phyloP scores from a whole-genome alignment of 1,140 invertebrate species.

The Mamestra configurata region DNA sequence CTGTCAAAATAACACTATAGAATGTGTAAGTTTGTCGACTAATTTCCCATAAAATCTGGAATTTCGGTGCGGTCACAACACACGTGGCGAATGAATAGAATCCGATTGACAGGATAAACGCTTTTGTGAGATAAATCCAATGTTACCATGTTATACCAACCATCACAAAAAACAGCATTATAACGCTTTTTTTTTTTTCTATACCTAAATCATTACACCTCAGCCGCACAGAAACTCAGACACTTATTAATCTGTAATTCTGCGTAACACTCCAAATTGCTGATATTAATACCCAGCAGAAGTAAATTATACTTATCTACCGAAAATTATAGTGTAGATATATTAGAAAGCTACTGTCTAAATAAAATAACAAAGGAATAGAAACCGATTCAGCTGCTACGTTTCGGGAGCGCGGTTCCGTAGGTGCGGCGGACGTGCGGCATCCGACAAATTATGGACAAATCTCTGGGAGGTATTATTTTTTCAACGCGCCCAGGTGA shows the following conservation, averaged over 20 bases:
- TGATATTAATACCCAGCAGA: constrained; percentile 47
- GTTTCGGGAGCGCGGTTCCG: constrained; percentile 53
- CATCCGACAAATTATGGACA: constrained; percentile 85
- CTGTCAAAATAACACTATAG: constrained; percentile 78
- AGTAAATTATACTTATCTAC: constrained; percentile 54
- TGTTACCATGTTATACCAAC: constrained; percentile 18
- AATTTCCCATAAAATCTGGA: constrained; percentile 73
- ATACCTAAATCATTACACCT: constrained; percentile 3
- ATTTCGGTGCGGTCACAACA: constrained; percentile 66
- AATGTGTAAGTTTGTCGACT: constrained; percentile 66
- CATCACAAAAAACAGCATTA: constrained; percentile 41
- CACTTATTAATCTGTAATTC: constrained; percentile 8
- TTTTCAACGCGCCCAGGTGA: constrained; percentile 87
- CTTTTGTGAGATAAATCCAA: constrained; percentile 30
- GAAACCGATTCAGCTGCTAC: constrained; percentile 62
- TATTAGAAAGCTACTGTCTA: constrained; percentile 75
- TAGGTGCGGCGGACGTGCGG: constrained; percentile 71
- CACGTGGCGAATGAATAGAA: constrained; percentile 50
- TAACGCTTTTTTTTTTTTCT: constrained; percentile 25
- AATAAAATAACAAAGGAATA: constrained; percentile 69
- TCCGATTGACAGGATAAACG: constrained; percentile 43
- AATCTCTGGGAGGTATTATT: constrained; percentile 82
- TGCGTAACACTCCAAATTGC: constrained; percentile 36
- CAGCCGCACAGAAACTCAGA: background rate
- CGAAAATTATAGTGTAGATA: constrained; percentile 60